Evolutionary conservation across 2,888 invertebrate species (phyloP).

Genomic region (Chalcis sispes): DNA sequence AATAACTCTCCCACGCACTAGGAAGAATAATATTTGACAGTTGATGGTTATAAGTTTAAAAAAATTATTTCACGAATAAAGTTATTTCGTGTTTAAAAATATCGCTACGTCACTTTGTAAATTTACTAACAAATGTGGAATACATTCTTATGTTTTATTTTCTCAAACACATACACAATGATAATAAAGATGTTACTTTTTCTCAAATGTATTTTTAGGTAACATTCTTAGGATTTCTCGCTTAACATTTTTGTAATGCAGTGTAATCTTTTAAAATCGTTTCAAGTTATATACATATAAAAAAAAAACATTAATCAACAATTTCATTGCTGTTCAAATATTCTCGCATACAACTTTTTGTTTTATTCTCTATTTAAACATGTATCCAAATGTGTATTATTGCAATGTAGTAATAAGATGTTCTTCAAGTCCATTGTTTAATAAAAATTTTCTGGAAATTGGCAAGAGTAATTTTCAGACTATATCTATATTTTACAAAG

Average conservation of each 20-base stretch:
- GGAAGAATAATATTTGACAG: constrained; percentile 28
- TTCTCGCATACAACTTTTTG: constrained; percentile 35
- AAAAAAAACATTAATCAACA: constrained; percentile 43
- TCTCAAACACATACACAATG: constrained; percentile 29
- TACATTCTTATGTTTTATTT: constrained; percentile 16
- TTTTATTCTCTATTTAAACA: constrained; percentile 14
- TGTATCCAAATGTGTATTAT: constrained; percentile 39
- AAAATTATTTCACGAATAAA: constrained; percentile 31
- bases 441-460: constrained; percentile 53
- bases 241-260: constrained; percentile 36
- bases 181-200: constrained; percentile 14
- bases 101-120: constrained; percentile 26
- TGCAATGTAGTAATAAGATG: constrained; percentile 28
- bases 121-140: constrained; percentile 16
- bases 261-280: constrained; percentile 42
- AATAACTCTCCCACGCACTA: constrained; percentile 42
- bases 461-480: constrained; percentile 45
- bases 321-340: constrained; percentile 43
- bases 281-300: constrained; percentile 31
- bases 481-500: constrained; percentile 54
- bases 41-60: constrained; percentile 23
- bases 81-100: constrained; percentile 27
- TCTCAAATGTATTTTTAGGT: constrained; percentile 16
- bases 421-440: constrained; percentile 32
- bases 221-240: constrained; percentile 30